Base-by-base conservation (phyloP, 2,888 invertebrate species). In the Vannuccia rotundouncinata region DNA sequence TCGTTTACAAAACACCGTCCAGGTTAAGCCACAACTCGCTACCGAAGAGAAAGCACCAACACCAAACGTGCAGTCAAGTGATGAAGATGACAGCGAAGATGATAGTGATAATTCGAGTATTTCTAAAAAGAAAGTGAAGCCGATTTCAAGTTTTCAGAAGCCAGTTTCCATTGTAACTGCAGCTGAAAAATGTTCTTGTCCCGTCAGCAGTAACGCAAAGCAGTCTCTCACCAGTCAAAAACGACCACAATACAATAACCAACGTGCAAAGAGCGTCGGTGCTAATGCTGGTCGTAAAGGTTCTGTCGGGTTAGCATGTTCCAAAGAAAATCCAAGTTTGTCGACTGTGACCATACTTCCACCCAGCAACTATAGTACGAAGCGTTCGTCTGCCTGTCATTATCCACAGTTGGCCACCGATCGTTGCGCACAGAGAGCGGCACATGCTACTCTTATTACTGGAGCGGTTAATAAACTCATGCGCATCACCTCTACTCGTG, bases 381-480 rank as follows among this genome's bases (percentile, higher is more conserved):
- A 5, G 25, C 5, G 66, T 5, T 5, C 66, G 2, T 5, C 10
- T 22, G 13, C 66, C 25, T 66, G 66, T 66, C 66, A 66, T 27
- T 66, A 66, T 66, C 66, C 66, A 22, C 66, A 66, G 13, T 22
- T 66, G 25, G 13, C 66, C 25, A 13, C 66, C 5, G 66, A 66
- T 22, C 5, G 66, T 5, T 66, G 66, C 25, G 13, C 66, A 17
- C 13, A 66, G 25, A 17, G 66, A 2, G 66, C 66, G 25, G 66
- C 66, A 22, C 66, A 66, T 66, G 66, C 66, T 66, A 66, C 66
- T 27, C 66, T 13, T 2, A 27, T 66, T 27, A 66, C 10, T 22
- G 66, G 66, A 22, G 66, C 66, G 13, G 66, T 66, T 66, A 66
- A 66, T 66, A 66, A 66, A 66, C 66, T 66, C 2, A 66, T 13